Evolutionary conservation across 2,888 invertebrate species (phyloP).

Genomic region (Ennomos fuscantarius): DNA sequence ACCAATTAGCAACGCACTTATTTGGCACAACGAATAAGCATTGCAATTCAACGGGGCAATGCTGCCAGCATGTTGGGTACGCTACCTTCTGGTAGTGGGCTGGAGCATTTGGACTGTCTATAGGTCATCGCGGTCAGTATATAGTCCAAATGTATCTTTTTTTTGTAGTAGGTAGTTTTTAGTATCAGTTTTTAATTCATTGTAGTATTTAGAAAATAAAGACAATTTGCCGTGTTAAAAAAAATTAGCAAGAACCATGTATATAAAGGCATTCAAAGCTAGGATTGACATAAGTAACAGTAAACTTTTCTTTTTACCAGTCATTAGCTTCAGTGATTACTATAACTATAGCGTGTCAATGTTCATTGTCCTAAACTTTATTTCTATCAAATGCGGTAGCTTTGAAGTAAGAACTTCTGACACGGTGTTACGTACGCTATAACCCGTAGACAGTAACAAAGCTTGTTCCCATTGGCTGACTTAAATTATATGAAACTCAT

Average conservation of each 20-base stretch:
- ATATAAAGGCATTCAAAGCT: conserved; percentile 2
- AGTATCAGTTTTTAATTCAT: no score
- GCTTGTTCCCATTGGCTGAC: conserved; percentile 3
- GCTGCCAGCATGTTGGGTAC: no score
- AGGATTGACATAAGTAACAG: neutral
- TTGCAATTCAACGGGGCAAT: no score
- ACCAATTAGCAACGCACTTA: conserved; percentile 2
- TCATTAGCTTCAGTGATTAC: conserved; percentile 21
- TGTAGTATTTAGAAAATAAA: no score
- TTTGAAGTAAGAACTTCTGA: conserved; percentile 33
- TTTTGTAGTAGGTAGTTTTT: no score
- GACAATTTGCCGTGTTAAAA: no score
- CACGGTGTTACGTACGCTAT: conserved; percentile 17
- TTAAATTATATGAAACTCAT: neutral
- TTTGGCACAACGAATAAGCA: no score
- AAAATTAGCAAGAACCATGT: conserved; percentile 3
- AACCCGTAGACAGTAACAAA: conserved; percentile 7
- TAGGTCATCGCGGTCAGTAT: no score
- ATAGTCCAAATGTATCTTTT: no score
- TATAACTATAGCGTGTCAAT: conserved; percentile 11
- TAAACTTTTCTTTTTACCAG: conserved; percentile 13
- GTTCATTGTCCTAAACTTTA: conserved; percentile 18
- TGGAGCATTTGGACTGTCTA: no score
- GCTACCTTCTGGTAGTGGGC: no score
- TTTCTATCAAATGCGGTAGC: conserved; percentile 24